phyloP scores from a whole-genome alignment of 2,797 vertebrate species.

The Phrynocephalus guinanensis region DNA sequence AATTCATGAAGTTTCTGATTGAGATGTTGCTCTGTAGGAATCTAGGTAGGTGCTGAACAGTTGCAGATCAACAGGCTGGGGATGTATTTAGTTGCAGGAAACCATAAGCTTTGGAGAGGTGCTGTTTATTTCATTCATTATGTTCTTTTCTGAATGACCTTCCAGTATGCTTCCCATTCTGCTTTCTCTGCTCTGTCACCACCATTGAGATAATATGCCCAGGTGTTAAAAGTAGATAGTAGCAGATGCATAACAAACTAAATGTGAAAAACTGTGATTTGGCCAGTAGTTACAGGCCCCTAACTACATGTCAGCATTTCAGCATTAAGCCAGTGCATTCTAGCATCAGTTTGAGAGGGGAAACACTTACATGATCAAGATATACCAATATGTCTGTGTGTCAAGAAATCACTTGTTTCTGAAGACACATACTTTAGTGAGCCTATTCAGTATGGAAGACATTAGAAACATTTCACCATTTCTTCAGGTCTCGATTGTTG shows the following conservation, averaged over 20 bases:
- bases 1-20: background rate
- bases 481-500: background rate
- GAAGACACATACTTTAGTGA: background rate
- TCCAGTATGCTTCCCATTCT: background rate
- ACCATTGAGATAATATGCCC: background rate
- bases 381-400: background rate
- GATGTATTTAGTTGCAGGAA: background rate
- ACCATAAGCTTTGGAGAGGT: background rate
- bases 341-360: background rate
- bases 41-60: background rate
- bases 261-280: background rate
- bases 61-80: background rate
- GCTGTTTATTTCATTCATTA: background rate
- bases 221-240: background rate
- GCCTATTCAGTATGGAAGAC: background rate
- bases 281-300: background rate
- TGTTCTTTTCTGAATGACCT: background rate
- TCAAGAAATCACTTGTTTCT: background rate
- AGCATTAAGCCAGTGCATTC: background rate
- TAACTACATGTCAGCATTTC: background rate
- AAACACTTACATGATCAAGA: background rate
- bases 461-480: background rate
- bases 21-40: background rate
- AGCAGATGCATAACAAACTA: background rate
- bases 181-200: background rate